phyloP scores from a whole-genome alignment of 2,113 vertebrate species.

The Hypocryptadius cinnamomeus region DNA sequence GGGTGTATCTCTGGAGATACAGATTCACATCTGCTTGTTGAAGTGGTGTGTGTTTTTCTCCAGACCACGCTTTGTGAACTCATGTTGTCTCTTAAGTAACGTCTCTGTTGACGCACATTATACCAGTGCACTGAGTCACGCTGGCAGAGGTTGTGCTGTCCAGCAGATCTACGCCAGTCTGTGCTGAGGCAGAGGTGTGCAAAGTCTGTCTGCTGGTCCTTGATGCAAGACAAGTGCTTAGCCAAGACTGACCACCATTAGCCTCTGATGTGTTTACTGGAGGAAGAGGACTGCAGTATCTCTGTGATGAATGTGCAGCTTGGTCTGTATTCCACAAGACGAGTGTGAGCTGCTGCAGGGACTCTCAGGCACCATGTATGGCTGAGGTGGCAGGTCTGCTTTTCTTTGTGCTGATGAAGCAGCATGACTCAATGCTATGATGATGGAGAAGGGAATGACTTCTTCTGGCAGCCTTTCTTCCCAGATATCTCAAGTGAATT shows the following conservation, averaged over 20 bases:
- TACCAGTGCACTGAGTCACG: rapidly evolving
- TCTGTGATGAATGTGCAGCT: neutral
- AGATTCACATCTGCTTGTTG: neutral
- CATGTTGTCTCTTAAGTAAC: neutral
- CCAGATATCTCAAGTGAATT: rapidly evolving
- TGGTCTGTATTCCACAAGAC: neutral
- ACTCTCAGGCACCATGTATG: neutral
- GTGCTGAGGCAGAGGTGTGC: neutral
- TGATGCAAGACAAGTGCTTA: neutral
- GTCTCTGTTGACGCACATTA: rapidly evolving
- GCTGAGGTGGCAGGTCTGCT: neutral
- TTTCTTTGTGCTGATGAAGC: neutral
- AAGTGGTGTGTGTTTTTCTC: neutral
- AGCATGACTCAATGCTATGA: rapidly evolving
- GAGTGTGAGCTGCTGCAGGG: rapidly evolving
- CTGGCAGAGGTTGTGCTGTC: neutral
- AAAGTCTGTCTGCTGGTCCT: neutral
- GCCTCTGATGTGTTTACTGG: neutral
- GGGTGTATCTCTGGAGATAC: neutral
- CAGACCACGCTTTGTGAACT: neutral
- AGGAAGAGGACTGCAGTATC: neutral
- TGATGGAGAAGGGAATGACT: neutral
- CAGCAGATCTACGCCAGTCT: neutral
- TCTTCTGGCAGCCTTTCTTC: neutral
- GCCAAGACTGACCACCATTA: neutral